A percentile compares a stretch with the other conserved stretches of the same genome.
Conservation (phyloP, 2,113 vertebrate species). For the Nycticryphes semicollaris region DNA sequence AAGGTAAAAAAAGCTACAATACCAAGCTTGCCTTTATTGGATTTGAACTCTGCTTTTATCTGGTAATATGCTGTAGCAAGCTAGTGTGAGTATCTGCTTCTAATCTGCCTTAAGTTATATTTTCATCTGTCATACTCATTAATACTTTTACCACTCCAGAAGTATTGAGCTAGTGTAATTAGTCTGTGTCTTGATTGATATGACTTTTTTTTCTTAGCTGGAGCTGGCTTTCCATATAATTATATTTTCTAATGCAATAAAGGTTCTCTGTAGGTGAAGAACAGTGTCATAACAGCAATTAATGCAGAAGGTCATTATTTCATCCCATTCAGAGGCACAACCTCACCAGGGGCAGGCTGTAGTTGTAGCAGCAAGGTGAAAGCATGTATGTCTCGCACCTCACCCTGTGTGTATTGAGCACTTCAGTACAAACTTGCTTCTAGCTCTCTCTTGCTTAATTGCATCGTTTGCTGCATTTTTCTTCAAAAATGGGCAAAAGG, state of each 20-base stretch:
- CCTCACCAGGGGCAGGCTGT: background rate
- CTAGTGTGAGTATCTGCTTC: background rate
- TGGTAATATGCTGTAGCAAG: background rate
- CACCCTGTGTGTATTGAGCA: background rate
- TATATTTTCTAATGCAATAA: background rate
- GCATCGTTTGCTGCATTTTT: background rate
- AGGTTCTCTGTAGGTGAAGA: background rate
- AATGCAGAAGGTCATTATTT: background rate
- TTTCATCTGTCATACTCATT: background rate
- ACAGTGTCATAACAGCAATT: background rate
- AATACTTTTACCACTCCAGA: background rate
- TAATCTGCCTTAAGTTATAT: background rate
- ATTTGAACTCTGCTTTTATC: background rate
- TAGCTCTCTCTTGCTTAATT: background rate
- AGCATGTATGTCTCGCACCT: accelerated
- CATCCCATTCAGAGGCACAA: background rate
- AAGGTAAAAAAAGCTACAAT: background rate
- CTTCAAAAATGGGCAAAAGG: background rate
- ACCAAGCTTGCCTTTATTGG: background rate
- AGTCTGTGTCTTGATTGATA: background rate
- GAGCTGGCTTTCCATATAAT: background rate
- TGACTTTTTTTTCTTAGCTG: background rate
- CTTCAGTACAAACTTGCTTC: background rate
- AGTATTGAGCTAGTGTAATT: background rate
- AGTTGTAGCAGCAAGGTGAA: background rate